phyloP scores from a whole-genome alignment of 2,888 invertebrate genomes.

The Archips xylosteana region DNA sequence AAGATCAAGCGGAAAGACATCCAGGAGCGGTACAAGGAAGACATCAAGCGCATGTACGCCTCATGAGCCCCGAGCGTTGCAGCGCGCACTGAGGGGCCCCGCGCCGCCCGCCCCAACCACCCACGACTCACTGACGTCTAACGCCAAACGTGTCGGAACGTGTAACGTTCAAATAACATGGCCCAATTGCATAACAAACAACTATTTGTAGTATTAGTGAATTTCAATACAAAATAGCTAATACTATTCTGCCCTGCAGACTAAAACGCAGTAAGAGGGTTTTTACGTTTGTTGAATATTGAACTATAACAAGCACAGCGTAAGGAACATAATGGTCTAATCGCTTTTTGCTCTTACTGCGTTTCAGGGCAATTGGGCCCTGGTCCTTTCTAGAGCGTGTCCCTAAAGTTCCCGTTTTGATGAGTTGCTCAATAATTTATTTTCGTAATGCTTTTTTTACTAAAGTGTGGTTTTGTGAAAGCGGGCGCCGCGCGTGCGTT shows the following conservation, averaged over 20 bases:
- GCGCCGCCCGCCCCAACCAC: neutral
- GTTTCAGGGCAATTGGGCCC: neutral
- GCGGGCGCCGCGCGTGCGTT: neutral
- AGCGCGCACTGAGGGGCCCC: neutral
- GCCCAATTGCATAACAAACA: too few relatives aligned
- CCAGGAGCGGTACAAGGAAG: constrained; percentile 96
- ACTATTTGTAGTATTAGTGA: too few relatives aligned
- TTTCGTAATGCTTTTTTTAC: constrained; percentile 3
- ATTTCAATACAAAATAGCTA: too few relatives aligned
- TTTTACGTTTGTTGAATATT: too few relatives aligned
- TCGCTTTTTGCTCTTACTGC: too few relatives aligned
- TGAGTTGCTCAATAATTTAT: constrained; percentile 19
- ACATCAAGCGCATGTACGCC: constrained; percentile 97
- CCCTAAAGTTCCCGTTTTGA: neutral
- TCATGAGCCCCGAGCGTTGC: constrained; percentile 86
- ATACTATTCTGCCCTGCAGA: too few relatives aligned
- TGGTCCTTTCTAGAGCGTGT: neutral
- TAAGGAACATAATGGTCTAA: too few relatives aligned
- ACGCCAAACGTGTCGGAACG: neutral
- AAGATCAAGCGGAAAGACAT: constrained; percentile 99
- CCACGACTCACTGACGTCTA: neutral
- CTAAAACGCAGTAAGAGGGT: too few relatives aligned
- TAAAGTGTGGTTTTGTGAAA: neutral
- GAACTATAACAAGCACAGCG: too few relatives aligned
- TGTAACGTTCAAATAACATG: neutral